These are phyloP conservation scores for Rhorus exstirpatorius DNA, from an alignment of 2,888 invertebrate genomes.

Conservation along the genomic window DNA sequence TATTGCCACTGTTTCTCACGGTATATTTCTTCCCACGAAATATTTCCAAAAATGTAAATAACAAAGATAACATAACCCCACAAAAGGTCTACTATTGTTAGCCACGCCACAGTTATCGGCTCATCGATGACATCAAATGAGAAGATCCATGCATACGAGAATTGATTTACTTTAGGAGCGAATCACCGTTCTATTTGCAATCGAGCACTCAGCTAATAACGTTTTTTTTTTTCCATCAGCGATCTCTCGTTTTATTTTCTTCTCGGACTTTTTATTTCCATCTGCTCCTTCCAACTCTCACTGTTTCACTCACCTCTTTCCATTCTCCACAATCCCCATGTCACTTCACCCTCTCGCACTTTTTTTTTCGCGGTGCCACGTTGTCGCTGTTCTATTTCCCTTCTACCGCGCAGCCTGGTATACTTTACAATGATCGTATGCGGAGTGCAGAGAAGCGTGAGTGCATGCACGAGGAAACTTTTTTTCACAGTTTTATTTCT, in stretches of 20 bases:
- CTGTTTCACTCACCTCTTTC: neutral
- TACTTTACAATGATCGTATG: conserved; percentile 47
- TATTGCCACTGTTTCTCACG: too few relatives aligned
- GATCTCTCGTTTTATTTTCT: conserved; percentile 2
- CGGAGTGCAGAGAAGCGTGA: conserved; percentile 6
- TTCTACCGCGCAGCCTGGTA: neutral
- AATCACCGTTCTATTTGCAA: conserved; percentile 16
- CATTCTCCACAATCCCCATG: conserved; percentile 26
- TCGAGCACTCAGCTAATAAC: conserved; percentile 16
- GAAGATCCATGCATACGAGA: too few relatives aligned
- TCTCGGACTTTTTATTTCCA: neutral
- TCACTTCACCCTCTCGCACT: conserved; percentile 14
- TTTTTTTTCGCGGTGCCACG: conserved; percentile 28
- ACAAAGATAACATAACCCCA: too few relatives aligned
- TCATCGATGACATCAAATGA: too few relatives aligned
- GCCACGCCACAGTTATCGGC: too few relatives aligned
- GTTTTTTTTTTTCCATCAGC: conserved; percentile 8
- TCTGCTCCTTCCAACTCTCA: neutral
- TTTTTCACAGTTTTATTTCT: too few relatives aligned
- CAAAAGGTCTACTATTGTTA: too few relatives aligned
- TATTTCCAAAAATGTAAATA: too few relatives aligned
- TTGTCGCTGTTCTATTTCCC: conserved; percentile 24
- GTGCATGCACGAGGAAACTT: too few relatives aligned
- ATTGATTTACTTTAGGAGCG: conserved; percentile 21
- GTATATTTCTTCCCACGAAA: too few relatives aligned